These are phyloP conservation scores for Tadarida brasiliensis DNA, from an alignment of 2,797 vertebrate species.

Conservation along the genomic window DNA sequence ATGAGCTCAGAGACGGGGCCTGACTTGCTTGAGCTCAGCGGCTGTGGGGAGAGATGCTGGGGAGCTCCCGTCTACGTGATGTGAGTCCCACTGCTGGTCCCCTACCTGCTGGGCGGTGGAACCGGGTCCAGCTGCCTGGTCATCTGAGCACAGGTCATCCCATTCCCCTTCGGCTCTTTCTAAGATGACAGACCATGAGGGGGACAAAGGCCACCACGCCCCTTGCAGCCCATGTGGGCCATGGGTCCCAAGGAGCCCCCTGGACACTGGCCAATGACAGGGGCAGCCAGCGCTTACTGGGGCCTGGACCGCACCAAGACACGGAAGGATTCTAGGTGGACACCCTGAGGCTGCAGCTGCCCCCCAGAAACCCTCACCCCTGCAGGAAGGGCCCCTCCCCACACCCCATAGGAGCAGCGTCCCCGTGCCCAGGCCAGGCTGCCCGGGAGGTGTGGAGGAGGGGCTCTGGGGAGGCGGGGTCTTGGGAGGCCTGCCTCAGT, in stretches of 20 bases:
- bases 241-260: background rate
- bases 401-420: background rate
- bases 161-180: background rate
- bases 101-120: accelerated
- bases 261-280: background rate
- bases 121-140: background rate
- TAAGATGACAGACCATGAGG: no score
- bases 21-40: background rate
- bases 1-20: background rate
- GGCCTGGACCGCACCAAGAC: background rate
- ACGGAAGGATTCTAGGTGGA: no score
- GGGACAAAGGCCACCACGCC: background rate
- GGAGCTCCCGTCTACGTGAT: background rate
- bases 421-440: background rate
- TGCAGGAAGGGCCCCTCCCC: background rate
- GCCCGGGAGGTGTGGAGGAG: accelerated
- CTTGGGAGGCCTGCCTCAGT: background rate
- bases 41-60: background rate
- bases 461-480: accelerated
- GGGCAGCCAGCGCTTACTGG: background rate
- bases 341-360: background rate
- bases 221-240: accelerated
- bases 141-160: background rate
- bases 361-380: background rate
- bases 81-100: accelerated